phyloP scores from a whole-genome alignment of 2,888 invertebrate genomes.

The Drosophila mulleri region DNA sequence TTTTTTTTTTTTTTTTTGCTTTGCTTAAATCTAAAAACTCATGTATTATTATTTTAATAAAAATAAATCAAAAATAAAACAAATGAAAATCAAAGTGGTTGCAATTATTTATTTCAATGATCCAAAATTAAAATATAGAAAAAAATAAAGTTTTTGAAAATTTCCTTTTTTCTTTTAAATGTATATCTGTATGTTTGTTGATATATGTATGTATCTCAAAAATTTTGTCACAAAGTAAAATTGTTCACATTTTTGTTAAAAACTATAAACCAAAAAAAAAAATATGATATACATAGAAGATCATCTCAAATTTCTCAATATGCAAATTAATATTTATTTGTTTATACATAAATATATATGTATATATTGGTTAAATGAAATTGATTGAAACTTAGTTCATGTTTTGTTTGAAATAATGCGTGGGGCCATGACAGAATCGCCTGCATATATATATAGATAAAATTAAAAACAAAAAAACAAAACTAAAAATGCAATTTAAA shows the following conservation, averaged over 20 bases:
- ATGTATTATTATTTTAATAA: not conserved
- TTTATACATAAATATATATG: not conserved
- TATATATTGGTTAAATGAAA: conserved; percentile 6
- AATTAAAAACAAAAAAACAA: conserved; percentile 17
- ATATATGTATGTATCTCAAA: conserved; percentile 32
- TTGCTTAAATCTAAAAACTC: conserved; percentile 21
- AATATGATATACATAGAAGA: conserved; percentile 6
- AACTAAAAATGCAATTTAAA: conserved; percentile 10
- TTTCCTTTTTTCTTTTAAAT: conserved; percentile 7
- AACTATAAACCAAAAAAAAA: conserved; percentile 23
- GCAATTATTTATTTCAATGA: conserved; percentile 49
- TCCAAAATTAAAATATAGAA: conserved; percentile 26
- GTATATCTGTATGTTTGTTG: not conserved
- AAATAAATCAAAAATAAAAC: conserved; percentile 49
- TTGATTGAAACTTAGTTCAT: conserved; percentile 2
- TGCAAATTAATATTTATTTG: conserved; percentile 9
- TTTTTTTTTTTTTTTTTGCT: not conserved
- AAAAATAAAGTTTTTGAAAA: conserved; percentile 33
- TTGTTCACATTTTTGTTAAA: conserved; percentile 40
- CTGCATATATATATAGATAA: not conserved
- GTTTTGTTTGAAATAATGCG: conserved; percentile 5
- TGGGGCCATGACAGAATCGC: conserved; percentile 31
- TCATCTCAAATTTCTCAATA: conserved; percentile 14
- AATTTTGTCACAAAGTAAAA: conserved; percentile 60
- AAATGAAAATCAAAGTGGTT: conserved; percentile 36